A percentile compares a stretch with the other conserved stretches of the same genome.
Conservation (phyloP, 1,140 invertebrate genomes). For the Caenorhabditis tropicalis region DNA sequence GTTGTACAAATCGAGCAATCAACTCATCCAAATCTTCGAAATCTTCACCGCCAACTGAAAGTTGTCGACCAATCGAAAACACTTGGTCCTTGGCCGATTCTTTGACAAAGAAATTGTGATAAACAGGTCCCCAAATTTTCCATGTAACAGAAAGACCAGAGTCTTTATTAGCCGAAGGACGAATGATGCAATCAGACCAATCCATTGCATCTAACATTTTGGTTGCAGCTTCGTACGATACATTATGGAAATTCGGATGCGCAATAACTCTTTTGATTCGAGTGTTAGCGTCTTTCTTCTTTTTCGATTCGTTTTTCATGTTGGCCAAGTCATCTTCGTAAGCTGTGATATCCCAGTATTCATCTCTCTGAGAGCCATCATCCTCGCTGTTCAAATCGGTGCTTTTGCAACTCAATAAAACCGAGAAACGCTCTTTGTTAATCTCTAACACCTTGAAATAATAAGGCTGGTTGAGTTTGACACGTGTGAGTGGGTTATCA, state of each 20-base stretch:
- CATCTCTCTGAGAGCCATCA: constrained; percentile 82
- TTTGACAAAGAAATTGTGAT: constrained; percentile 91
- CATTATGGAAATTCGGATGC: constrained; percentile 96
- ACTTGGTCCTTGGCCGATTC: constrained; percentile 96
- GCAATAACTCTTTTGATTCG: constrained; percentile 82
- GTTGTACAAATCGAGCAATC: constrained; percentile 41
- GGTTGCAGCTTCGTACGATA: constrained; percentile 89
- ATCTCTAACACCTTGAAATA: constrained; percentile 94
- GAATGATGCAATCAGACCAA: constrained; percentile 87
- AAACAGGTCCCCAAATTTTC: constrained; percentile 93
- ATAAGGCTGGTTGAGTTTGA: constrained; percentile 82
- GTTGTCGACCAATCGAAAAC: constrained; percentile 78
- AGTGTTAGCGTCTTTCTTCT: not conserved
- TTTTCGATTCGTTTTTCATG: constrained; percentile 44
- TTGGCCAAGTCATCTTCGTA: constrained; percentile 83
- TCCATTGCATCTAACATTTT: constrained; percentile 88
- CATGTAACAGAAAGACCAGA: constrained; percentile 97
- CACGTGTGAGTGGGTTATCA: constrained; percentile 53
- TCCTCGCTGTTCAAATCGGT: constrained; percentile 92
- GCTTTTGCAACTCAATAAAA: constrained; percentile 90
- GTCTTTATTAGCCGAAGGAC: constrained; percentile 85
- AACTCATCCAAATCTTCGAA: constrained; percentile 55
- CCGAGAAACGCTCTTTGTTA: constrained; percentile 89
- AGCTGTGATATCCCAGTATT: constrained; percentile 87
- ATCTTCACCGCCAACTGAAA: constrained; percentile 48